phyloP scores from a whole-genome alignment of 2,113 vertebrate genomes.

The Anser brachyrhynchus region DNA sequence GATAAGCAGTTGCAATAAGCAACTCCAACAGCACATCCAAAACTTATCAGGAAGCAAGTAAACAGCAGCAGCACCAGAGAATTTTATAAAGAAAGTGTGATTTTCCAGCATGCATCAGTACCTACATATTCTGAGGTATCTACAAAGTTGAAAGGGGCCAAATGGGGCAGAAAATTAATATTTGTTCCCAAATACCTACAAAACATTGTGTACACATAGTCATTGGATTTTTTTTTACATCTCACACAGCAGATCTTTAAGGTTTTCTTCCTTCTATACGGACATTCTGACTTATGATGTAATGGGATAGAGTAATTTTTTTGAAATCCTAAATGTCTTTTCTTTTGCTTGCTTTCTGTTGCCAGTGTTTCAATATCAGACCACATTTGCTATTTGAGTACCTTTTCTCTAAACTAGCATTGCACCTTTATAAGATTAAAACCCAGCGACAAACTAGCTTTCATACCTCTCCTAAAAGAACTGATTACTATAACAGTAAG shows the following conservation, averaged over 20 bases:
- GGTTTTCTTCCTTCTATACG: neutral
- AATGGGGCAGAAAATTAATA: neutral
- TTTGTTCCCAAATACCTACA: neutral
- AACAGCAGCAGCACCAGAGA: slow-evolving; percentile 4
- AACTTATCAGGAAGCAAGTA: slow-evolving; percentile 50
- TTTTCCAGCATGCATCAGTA: neutral
- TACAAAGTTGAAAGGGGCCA: neutral
- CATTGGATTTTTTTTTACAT: neutral
- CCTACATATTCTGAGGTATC: neutral
- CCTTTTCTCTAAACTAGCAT: neutral
- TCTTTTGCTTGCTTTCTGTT: neutral
- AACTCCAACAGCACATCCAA: slow-evolving; percentile 19
- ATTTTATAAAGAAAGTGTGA: neutral
- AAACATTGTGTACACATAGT: neutral
- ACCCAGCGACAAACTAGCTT: neutral
- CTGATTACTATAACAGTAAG: neutral
- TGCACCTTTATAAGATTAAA: neutral
- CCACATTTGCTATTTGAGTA: neutral
- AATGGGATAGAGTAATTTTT: neutral
- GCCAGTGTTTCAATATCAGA: neutral
- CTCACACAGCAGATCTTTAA: neutral
- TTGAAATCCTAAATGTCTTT: neutral
- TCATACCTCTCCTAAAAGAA: neutral
- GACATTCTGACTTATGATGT: neutral
- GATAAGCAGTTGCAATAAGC: neutral